Evolutionary conservation across 2,888 invertebrate genomes (phyloP), one percentile per base, ranked within the genome.

Genomic region (Halictus ligatus): DNA sequence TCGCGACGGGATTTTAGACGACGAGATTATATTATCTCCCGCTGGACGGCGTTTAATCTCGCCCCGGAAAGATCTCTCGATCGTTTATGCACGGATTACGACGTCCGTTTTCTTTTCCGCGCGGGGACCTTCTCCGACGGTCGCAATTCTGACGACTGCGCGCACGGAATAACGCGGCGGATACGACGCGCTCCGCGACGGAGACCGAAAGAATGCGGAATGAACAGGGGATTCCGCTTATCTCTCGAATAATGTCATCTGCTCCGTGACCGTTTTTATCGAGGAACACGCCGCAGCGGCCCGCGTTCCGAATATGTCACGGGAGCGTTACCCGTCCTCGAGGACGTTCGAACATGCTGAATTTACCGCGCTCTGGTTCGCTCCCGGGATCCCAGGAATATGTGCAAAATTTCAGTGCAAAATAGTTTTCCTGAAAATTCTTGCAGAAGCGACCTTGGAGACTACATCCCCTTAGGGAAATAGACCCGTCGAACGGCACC

Each of bases 21-120:
- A 79, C 86, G 88, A 89, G 90, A 91, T 89, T 89, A 78, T 90
- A 83, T 92, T 91, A 72, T 75, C 76, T 35, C 50, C 35, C 46
- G 80, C 64, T 29, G 67, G 29, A 29, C 46, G 40, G 7, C 69
- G 75, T 83, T 83, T 80, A 85, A 85, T 80, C 80, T 83, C 83
- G 58, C 54, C 74, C n/a, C 25, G 21, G 72, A 78, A 74, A 74
- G 71, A 77, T 85, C 73, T 69, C 73, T 58, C 74, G 73, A 79
- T 85, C 69, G 80, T 58, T 86, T 79, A 74, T 74, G 73, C 86
- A 25, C 78, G 85, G 64, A 85, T 85, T 75, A 75, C 67, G 50
- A 64, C 48, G 80, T 80, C 48, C 50, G 78, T 71, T 76, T 50
- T 15, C 77, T 75, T 80, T 58, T 2, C 40, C 50, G 48, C 25